Evolutionary conservation across 2,113 vertebrate genomes (phyloP).

Genomic region (Motacilla alba): DNA sequence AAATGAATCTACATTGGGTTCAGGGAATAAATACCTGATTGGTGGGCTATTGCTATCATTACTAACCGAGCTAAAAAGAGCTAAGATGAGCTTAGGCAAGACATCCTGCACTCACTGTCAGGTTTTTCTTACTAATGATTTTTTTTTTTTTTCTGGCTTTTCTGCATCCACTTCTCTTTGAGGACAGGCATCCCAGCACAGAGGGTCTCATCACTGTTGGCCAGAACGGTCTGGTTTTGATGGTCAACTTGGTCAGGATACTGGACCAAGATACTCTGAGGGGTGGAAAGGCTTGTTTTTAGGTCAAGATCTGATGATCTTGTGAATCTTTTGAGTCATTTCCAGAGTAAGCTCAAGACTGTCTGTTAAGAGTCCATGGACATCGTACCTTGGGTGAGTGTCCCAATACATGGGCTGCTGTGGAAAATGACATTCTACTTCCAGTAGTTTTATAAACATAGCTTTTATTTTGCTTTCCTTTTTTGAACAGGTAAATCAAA

Average conservation of each 20-base stretch:
- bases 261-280: neutral
- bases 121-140: neutral
- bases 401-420: neutral
- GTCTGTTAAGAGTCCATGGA: neutral
- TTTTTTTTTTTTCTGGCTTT: neutral
- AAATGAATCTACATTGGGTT: neutral
- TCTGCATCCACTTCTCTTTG: neutral
- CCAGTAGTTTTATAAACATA: neutral
- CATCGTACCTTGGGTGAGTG: neutral
- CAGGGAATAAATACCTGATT: neutral
- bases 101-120: neutral
- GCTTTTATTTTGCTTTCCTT: slow-evolving; percentile 1
- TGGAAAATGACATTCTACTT: neutral
- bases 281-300: neutral
- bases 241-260: neutral
- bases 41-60: neutral
- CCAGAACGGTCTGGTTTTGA: neutral
- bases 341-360: neutral
- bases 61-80: neutral
- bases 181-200: neutral
- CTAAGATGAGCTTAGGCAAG: neutral
- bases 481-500: neutral
- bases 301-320: neutral
- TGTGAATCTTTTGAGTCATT: neutral
- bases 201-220: neutral